Percentiles rank a stretch among this genome's conserved stretches.
Conservation (phyloP, 2,888 invertebrate genomes). For the Odontomyia ornata region DNA sequence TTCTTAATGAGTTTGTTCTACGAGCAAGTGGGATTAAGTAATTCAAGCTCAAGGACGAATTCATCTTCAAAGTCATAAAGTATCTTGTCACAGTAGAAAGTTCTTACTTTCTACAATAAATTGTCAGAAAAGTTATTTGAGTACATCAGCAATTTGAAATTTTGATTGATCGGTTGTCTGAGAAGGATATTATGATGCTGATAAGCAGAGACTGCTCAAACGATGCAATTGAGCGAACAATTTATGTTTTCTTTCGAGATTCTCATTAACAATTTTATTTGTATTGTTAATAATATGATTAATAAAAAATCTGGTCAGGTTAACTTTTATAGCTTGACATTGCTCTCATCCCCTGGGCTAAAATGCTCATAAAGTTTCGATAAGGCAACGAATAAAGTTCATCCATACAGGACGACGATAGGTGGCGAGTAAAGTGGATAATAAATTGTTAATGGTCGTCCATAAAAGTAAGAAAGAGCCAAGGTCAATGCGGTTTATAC, state of each 20-base stretch:
- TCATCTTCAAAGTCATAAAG: neutral
- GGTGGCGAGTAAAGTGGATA: neutral
- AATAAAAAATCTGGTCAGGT: conserved; percentile 1
- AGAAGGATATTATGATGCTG: neutral
- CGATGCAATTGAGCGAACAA: too few relatives aligned
- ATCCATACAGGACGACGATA: neutral
- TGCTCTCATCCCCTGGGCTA: neutral
- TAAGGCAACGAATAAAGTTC: too few relatives aligned
- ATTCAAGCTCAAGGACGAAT: neutral
- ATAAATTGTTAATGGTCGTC: conserved; percentile 18
- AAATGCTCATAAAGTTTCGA: neutral
- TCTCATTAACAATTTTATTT: neutral
- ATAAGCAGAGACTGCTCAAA: too few relatives aligned
- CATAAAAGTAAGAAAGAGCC: neutral
- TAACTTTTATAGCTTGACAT: neutral
- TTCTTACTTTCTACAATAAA: neutral
- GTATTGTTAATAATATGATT: neutral
- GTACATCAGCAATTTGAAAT: neutral
- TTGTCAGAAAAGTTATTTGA: neutral
- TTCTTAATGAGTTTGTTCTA: conserved; percentile 11
- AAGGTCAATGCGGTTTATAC: neutral
- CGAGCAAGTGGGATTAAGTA: neutral
- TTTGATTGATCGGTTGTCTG: conserved; percentile 1
- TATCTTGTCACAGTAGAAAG: neutral
- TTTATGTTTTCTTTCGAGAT: too few relatives aligned